Percentiles rank a stretch among this genome's conserved stretches.
phyloP scores from a whole-genome alignment of 1,140 invertebrate species.

The Drosophila suzukii region DNA sequence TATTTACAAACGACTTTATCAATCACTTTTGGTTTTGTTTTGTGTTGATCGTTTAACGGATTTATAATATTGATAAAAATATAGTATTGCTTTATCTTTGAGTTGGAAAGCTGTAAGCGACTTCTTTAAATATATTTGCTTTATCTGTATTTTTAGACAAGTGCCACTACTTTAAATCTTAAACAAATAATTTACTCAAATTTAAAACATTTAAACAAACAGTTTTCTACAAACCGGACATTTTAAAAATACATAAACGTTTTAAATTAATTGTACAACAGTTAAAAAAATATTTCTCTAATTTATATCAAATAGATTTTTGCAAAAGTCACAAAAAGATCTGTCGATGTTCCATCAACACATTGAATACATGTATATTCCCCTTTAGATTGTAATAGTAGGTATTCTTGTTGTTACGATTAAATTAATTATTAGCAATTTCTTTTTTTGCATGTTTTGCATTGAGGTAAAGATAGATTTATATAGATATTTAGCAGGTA shows the following conservation, averaged over 20 bases:
- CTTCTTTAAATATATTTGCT: constrained; percentile 1
- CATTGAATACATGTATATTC: constrained; percentile 4
- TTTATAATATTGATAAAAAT: constrained; percentile 31
- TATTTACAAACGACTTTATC: constrained; percentile 19
- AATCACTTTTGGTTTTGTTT: constrained; percentile 25
- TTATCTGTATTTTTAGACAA: background rate
- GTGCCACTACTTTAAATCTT: background rate
- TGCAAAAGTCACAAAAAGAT: constrained; percentile 19
- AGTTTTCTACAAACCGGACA: background rate
- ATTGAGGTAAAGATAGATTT: constrained; percentile 36
- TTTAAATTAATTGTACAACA: constrained; percentile 5
- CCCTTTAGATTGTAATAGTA: constrained; percentile 1
- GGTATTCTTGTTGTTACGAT: constrained; percentile 4
- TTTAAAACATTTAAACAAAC: background rate
- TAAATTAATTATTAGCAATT: constrained; percentile 15
- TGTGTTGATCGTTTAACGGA: constrained; percentile 10
- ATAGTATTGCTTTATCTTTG: constrained; percentile 10
- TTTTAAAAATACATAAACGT: background rate
- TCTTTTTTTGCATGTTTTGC: constrained; percentile 5
- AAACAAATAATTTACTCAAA: background rate
- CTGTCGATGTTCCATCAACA: constrained; percentile 7
- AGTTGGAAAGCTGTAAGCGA: constrained; percentile 11
- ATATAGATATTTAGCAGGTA: constrained; percentile 26
- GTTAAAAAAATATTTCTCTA: constrained; percentile 20
- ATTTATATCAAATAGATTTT: constrained; percentile 11